Evolutionary conservation across 1,140 invertebrate species (phyloP), one percentile per base, ranked within the genome.

Genomic region (Oryctes rhinoceros): DNA sequence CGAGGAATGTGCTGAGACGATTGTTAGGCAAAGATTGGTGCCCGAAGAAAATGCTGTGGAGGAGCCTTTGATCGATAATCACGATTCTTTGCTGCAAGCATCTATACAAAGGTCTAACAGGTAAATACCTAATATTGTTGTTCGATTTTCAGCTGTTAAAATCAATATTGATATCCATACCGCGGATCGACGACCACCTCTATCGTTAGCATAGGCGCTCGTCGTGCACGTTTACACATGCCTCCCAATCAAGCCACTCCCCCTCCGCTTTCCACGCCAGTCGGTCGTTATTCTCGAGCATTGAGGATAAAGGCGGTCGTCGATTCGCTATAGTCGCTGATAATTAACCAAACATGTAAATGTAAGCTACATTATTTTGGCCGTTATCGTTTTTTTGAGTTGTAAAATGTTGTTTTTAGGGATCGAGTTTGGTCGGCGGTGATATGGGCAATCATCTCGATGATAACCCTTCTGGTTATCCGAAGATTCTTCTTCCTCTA

Each of bases 361-460:
- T n/a, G n/a, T n/a, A n/a, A n/a, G n/a, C n/a, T n/a, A 30, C 24
- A 30, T 30, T 30, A 30, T 30, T 30, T 30, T 30, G 24, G 2
- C 2, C 24, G 24, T 30, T 30, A 30, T 30, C 24, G 2, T 30
- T 30, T 30, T 30, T 30, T 30, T 30, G 24, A 30, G 24, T 30
- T 30, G 24, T 30, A 30, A 30, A 30, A 30, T 30, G 24, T 44
- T 44, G 9, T 44, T 85, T 85, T 81, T 75, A 87, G 86, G 77
- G 86, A 87, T 82, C 84, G 82, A 81, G 81, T 86, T 30, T 87
- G 86, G 85, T 84, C 81, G 47, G 81, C 83, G 62, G 81, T 85
- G 13, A 85, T 86, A 44, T 86, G 84, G 82, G 80, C 85, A n/a
- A 83, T 87, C 20, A 75, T 87, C 78, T 79, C 81, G 10, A 76